Percentiles rank a stretch among this genome's conserved stretches.
phyloP scores from a whole-genome alignment of 2,113 vertebrate genomes.

The Sylvilagus bachmani region DNA sequence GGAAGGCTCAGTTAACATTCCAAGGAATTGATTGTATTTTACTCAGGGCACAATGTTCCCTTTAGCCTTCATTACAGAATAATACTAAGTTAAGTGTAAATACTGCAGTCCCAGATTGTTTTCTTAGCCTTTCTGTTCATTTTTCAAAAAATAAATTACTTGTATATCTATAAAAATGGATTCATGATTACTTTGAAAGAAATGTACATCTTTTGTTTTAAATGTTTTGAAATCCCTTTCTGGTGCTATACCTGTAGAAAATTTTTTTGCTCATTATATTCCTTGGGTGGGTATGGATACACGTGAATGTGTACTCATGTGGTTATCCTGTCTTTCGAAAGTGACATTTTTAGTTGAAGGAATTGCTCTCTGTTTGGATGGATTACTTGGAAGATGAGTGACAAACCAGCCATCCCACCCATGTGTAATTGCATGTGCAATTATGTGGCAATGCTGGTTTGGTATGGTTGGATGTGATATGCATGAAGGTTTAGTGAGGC shows the following conservation, averaged over 20 bases:
- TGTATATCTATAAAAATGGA: background rate
- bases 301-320: background rate
- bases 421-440: background rate
- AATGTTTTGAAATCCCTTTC: slow-evolving; percentile 47
- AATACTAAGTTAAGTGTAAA: background rate
- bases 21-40: slow-evolving; percentile 16
- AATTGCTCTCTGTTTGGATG: slow-evolving; percentile 10
- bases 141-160: slow-evolving; percentile 38
- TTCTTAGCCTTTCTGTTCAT: background rate
- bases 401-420: background rate
- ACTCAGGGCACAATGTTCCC: background rate
- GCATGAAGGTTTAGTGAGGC: background rate
- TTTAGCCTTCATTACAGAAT: background rate
- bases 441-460: background rate
- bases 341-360: background rate
- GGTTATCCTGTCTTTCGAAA: slow-evolving; percentile 25
- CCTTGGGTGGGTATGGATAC: background rate
- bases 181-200: slow-evolving; percentile 2
- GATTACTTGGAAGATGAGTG: slow-evolving; percentile 1
- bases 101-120: background rate
- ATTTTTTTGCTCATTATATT: background rate
- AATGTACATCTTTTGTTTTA: slow-evolving; percentile 41
- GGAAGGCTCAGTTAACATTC: background rate
- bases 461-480: background rate
- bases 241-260: background rate